These are phyloP conservation scores for Galemys pyrenaicus DNA, from an alignment of 2,113 vertebrate species.

Conservation along the genomic window DNA sequence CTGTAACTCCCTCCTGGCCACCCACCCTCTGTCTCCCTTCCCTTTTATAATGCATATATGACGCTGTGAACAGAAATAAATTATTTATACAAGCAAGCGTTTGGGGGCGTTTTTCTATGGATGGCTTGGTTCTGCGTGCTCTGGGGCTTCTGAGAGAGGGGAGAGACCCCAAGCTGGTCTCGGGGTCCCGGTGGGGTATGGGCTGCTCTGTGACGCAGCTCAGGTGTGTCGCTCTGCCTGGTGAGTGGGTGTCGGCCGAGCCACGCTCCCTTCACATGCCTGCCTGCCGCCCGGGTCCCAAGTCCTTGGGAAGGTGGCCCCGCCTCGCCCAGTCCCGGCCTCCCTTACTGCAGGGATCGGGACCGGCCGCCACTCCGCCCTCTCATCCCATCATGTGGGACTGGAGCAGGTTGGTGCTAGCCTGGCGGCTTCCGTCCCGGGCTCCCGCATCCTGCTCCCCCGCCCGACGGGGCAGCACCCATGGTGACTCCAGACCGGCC, in stretches of 20 bases:
- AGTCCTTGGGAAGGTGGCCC: no score
- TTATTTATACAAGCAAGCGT: slow-evolving; percentile 85
- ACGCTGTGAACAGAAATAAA: slow-evolving; percentile 87
- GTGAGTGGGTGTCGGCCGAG: no score
- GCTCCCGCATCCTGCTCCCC: not conserved
- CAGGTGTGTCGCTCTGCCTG: not conserved
- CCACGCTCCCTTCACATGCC: no score
- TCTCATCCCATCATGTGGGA: not conserved
- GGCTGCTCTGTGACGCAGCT: not conserved
- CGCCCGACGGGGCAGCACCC: no score
- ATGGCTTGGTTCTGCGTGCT: not conserved
- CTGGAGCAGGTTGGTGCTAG: no score
- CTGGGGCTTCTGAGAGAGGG: not conserved
- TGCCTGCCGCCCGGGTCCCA: no score
- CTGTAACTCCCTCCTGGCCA: slow-evolving; percentile 56
- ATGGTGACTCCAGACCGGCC: not conserved
- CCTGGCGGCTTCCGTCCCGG: not conserved
- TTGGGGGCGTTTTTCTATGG: slow-evolving; percentile 53
- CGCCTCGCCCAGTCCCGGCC: not conserved
- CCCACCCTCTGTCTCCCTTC: not conserved
- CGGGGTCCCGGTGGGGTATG: not conserved
- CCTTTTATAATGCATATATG: slow-evolving; percentile 80
- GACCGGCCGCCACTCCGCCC: no score
- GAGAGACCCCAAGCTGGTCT: not conserved
- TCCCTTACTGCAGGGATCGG: not conserved